Conservation (phyloP, 2,888 invertebrate species). For the Cantharis rufa region DNA sequence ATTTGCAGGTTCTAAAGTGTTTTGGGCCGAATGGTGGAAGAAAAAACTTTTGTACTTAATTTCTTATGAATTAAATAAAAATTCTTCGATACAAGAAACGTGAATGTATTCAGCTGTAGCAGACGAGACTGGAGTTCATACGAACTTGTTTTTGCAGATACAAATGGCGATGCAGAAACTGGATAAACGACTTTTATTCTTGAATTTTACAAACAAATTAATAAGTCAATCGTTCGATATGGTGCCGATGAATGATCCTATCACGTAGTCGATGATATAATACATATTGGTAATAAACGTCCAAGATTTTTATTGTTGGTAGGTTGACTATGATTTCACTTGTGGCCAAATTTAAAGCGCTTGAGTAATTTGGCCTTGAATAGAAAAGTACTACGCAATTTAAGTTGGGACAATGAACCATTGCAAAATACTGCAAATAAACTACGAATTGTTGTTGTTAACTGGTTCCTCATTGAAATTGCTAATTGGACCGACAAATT, state of each 20-base stretch:
- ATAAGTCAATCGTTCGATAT: constrained; percentile 14
- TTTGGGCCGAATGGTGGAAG: neutral
- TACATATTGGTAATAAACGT: neutral
- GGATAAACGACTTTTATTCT: constrained; percentile 11
- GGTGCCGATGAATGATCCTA: constrained; percentile 5
- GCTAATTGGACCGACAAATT: constrained; percentile 20
- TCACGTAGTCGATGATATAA: neutral
- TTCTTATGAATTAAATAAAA: neutral
- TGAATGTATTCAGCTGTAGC: neutral
- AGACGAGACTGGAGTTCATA: neutral
- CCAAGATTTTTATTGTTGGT: neutral
- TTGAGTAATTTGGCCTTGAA: constrained; percentile 29
- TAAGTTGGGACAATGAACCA: constrained; percentile 28
- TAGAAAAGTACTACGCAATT: constrained; percentile 32
- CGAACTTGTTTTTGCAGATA: constrained; percentile 15
- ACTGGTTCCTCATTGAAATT: constrained; percentile 27
- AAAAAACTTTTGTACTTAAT: neutral
- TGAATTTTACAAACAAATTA: constrained; percentile 14
- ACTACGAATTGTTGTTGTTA: constrained; percentile 21
- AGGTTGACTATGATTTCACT: neutral
- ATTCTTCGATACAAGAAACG: neutral
- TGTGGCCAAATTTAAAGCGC: constrained; percentile 23
- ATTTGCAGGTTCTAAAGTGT: neutral
- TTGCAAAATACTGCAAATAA: constrained; percentile 28
- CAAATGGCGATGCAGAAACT: constrained; percentile 3